These are phyloP conservation scores for Ictalurus punctatus DNA, from an alignment of 2,113 vertebrate species.

Conservation along the genomic window DNA sequence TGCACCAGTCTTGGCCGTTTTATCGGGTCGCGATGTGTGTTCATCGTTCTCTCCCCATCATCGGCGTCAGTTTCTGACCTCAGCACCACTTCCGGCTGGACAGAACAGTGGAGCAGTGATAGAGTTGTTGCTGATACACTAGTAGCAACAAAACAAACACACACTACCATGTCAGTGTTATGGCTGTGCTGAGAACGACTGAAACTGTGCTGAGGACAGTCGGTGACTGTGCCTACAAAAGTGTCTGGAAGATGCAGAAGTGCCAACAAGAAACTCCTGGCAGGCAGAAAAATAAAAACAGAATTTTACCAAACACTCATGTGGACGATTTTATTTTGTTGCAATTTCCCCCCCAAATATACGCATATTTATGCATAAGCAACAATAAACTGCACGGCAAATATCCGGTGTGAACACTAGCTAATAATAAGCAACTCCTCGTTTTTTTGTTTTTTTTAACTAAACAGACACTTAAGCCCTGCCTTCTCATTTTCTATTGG, in stretches of 20 bases:
- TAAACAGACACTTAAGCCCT: background rate
- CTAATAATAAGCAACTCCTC: background rate
- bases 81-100: background rate
- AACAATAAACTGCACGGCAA: background rate
- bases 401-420: background rate
- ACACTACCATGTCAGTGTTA: background rate
- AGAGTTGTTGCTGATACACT: background rate
- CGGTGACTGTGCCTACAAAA: background rate
- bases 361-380: background rate
- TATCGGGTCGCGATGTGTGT: background rate
- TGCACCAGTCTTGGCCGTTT: background rate
- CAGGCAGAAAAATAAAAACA: no score
- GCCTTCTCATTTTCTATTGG: background rate
- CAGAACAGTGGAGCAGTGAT: background rate
- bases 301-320: no score
- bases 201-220: background rate
- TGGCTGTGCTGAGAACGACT: background rate
- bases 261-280: no score
- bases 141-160: no score
- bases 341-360: background rate
- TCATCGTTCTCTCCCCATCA: background rate
- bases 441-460: background rate
- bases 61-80: background rate
- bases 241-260: no score
- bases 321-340: background rate